Base-by-base conservation (phyloP, 2,888 invertebrate genomes). In the Epinotia demarniana region DNA sequence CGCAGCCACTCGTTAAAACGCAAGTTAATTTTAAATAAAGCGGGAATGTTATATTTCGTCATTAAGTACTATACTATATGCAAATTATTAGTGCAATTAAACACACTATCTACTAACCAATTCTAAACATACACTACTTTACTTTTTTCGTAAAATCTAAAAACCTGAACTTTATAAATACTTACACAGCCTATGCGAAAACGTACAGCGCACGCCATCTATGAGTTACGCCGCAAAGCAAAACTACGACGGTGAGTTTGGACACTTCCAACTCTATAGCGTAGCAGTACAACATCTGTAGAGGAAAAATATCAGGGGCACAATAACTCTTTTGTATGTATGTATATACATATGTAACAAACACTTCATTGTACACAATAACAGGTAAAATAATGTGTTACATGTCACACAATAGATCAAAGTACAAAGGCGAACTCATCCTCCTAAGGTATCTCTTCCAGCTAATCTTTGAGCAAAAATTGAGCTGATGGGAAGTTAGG, bases 171-270 rank as follows among this genome's bases (percentile, higher is more conserved):
- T n/a, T 49, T 13, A 33, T 8, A 49, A 27, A 27, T 27, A 27
- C 23, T 27, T 27, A 27, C 23, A 27, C 2, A 19, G 8, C 16
- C 3, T 53, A 53, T 6, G 53, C 8, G 2, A 53, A 33, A 64
- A 27, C 53, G 18, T 55, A 53, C 66, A 11, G 33, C 49, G 19
- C 27, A 27, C 66, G 66, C 66, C 66, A 66, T 66, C 66, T 66
- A n/a, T 53, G 66, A 16, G n/a, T 2, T 4, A 66, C n/a, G 3
- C 27, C 66, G n/a, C 66, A 2, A 53, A 66, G 27, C 27, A 16
- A 49, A 64, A 49, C 18, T 46, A 63, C 19, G 46, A 16, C 46
- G 12, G 0, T 13, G 27, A 11, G 3, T 39, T 39, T 39, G 9
- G 9, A 39, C 39, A 39, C 39, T 39, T 39, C 1, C 9, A 9